Conservation (phyloP, 2,113 vertebrate genomes). For the Nothoprocta pentlandii region DNA sequence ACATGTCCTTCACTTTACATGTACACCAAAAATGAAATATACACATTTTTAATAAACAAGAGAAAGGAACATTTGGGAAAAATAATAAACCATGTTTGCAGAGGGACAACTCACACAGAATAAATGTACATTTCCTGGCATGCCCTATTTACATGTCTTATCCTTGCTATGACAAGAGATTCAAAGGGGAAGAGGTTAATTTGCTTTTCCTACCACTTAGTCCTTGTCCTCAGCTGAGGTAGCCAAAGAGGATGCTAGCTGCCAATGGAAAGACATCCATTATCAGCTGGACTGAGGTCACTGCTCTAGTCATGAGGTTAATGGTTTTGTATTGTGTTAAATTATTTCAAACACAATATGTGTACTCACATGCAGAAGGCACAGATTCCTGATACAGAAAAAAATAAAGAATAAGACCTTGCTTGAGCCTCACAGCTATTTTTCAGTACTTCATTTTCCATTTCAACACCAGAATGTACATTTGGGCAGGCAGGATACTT, state of each 20-base stretch:
- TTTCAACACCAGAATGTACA: background rate
- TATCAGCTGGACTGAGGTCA: conserved; percentile 53
- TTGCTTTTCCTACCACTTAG: conserved; percentile 58
- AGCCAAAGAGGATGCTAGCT: conserved; percentile 59
- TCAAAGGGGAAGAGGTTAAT: conserved; percentile 68
- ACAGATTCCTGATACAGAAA: conserved; percentile 24
- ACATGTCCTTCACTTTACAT: background rate
- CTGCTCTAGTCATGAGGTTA: conserved; percentile 41
- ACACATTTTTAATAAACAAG: background rate
- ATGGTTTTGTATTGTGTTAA: conserved; percentile 54
- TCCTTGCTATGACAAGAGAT: conserved; percentile 27
- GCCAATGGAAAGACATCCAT: conserved; percentile 70
- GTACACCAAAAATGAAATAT: background rate
- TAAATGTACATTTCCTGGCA: background rate
- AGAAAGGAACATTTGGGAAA: background rate
- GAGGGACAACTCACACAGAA: background rate
- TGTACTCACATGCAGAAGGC: conserved; percentile 56
- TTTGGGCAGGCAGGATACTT: conserved; percentile 1
- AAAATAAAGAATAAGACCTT: conserved; percentile 7
- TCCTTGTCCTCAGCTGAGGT: conserved; percentile 24
- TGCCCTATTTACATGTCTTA: conserved; percentile 47
- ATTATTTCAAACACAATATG: conserved; percentile 65
- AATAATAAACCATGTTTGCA: background rate
- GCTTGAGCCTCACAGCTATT: background rate
- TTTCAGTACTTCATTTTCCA: conserved; percentile 33